Evolutionary conservation across 2,113 vertebrate genomes (phyloP).

Genomic region (Sinocyclocheilus anophthalmus): DNA sequence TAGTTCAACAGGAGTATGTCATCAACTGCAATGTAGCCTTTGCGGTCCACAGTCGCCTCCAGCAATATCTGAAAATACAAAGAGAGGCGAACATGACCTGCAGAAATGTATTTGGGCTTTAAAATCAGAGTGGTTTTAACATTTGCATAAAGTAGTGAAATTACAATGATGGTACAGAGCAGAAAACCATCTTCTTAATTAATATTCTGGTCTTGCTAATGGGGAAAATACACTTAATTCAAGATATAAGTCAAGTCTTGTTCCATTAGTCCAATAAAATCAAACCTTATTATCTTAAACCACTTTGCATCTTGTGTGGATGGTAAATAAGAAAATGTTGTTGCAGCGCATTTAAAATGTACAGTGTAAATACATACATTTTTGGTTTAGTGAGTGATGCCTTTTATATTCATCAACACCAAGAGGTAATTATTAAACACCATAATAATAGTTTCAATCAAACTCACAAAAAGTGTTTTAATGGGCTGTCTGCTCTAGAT

Average conservation of each 20-base stretch:
- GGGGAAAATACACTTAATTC: neutral
- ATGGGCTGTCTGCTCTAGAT: neutral
- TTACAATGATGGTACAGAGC: neutral
- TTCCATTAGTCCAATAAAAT: neutral
- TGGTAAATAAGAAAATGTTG: neutral
- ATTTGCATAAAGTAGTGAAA: neutral
- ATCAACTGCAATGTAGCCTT: conserved; percentile 92
- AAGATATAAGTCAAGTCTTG: neutral
- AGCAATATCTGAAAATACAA: conserved; percentile 84
- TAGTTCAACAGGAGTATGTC: conserved; percentile 95
- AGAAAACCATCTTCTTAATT: neutral
- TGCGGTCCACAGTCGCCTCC: conserved; percentile 87
- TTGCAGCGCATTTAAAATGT: neutral
- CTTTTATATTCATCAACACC: neutral
- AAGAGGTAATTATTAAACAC: neutral
- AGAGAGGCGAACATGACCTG: conserved; percentile 1
- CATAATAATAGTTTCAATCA: neutral
- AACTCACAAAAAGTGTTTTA: conserved; percentile 8
- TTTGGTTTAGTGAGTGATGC: neutral
- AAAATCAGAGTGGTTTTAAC: neutral
- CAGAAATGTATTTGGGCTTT: neutral
- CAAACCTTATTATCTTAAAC: neutral
- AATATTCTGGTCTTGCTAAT: neutral
- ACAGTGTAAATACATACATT: neutral
- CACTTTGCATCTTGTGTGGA: neutral